Conservation (phyloP, 2,113 vertebrate genomes). For the Phalacrocorax pelagicus region DNA sequence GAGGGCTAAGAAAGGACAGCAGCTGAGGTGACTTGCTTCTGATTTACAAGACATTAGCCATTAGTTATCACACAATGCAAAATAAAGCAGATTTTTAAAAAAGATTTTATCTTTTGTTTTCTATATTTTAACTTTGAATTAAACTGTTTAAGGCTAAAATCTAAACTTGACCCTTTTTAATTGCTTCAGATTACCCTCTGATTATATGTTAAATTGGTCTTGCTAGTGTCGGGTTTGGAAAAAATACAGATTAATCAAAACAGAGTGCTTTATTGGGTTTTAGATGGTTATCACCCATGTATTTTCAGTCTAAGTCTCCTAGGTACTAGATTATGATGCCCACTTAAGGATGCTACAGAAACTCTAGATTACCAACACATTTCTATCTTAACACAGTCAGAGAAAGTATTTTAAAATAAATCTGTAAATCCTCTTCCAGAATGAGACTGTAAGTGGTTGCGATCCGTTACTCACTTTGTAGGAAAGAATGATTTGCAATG, state of each 20-base stretch:
- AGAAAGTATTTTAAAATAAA: not conserved
- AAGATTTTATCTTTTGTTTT: not conserved
- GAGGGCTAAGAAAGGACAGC: not conserved
- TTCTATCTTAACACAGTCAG: not conserved
- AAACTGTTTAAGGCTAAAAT: not conserved
- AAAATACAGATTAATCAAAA: not conserved
- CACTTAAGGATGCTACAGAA: not conserved
- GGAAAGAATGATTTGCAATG: not conserved
- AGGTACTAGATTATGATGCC: not conserved
- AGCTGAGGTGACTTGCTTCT: not conserved
- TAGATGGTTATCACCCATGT: not conserved
- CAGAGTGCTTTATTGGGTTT: not conserved
- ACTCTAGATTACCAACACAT: not conserved
- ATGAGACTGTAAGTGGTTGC: not conserved
- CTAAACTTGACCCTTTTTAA: not conserved
- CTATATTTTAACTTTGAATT: not conserved
- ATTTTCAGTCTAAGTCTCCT: not conserved
- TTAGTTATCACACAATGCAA: accelerated
- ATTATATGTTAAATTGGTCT: not conserved
- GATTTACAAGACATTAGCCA: not conserved
- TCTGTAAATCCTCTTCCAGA: not conserved
- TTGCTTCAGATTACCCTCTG: not conserved
- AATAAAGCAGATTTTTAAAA: not conserved
- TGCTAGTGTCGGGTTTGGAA: not conserved
- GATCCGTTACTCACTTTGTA: not conserved